phyloP scores from a whole-genome alignment of 2,113 vertebrate genomes.

The Podocnemis expansa region DNA sequence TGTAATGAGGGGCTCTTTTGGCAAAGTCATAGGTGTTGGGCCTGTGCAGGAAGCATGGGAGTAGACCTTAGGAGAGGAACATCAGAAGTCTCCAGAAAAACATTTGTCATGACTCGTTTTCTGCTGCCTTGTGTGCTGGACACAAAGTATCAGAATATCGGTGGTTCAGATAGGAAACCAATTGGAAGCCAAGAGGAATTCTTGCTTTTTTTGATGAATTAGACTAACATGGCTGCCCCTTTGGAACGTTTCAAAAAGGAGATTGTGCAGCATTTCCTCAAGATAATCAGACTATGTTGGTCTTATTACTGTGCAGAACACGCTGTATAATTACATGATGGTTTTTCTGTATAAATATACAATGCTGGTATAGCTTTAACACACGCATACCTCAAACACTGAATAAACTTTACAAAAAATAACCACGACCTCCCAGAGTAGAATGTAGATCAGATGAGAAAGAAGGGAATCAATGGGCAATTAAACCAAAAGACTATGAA shows the following conservation, averaged over 20 bases:
- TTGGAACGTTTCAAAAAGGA: too few species aligned
- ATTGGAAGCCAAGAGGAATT: constrained; percentile 53
- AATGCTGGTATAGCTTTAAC: not conserved
- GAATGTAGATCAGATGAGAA: not conserved
- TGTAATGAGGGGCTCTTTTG: not conserved
- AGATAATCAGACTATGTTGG: not conserved
- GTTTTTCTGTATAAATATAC: not conserved
- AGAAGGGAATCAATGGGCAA: not conserved
- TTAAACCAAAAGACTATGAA: not conserved
- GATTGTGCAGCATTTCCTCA: not conserved
- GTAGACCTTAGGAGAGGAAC: constrained; percentile 67
- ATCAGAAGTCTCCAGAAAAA: constrained; percentile 54
- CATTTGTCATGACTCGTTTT: constrained; percentile 65
- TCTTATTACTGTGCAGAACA: not conserved
- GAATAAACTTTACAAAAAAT: not conserved
- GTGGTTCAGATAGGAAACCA: constrained; percentile 37
- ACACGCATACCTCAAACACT: not conserved
- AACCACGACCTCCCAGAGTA: not conserved
- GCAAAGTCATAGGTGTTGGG: constrained; percentile 25
- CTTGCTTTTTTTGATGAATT: constrained; percentile 52
- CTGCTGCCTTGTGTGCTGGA: constrained; percentile 67
- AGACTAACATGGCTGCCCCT: too few species aligned
- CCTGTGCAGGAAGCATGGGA: constrained; percentile 55
- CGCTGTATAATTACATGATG: not conserved
- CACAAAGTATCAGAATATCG: constrained; percentile 60